Evolutionary conservation across 2,797 vertebrate species (phyloP), one percentile per base, ranked within the genome.

Genomic region (Poecilia wingei): DNA sequence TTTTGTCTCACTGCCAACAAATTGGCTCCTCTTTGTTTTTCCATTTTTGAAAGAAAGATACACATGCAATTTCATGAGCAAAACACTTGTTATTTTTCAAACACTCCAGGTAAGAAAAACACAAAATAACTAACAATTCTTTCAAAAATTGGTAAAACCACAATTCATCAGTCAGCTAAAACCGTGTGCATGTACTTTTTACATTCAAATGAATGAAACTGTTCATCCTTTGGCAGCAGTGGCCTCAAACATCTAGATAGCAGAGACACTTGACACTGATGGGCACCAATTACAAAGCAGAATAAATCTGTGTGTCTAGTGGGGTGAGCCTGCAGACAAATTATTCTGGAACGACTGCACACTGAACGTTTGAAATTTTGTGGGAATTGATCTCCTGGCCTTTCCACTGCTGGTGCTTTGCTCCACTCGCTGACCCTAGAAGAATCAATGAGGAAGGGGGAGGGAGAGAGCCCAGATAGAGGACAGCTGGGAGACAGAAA

Each of bases 211-310:
- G 7, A 72, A 49, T 75, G 22, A 68, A 80, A 64, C 31, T 55
- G 45, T 77, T 79, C 75, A 43, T 79, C 72, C 75, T 85, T 82
- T 57, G 70, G 73, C 76, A 82, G 77, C 33, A 64, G 39, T 79
- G 84, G 80, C 81, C 84, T 75, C 41, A 66, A 77, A 88, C 82
- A 79, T 85, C 59, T 31, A 78, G 76, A 86, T 28, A 55, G 85
- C 79, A 82, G 85, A 88, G 82, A 88, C 86, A 84, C 82, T 92
- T 92, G 92, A 94, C 91, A 91, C 83, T 85, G 91, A 92, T 86
- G 84, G 84, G 82, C 82, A 85, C 82, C 92, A 93, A 92, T 93
- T 92, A 91, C 88, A 86, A 89, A 83, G 83, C 84, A 80, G 83
- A 90, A 89, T 84, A 84, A 80, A 88, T 88, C 82, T 84, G 80